Conservation (phyloP, 2,797 vertebrate species). For the Halcyon leucocephala region DNA sequence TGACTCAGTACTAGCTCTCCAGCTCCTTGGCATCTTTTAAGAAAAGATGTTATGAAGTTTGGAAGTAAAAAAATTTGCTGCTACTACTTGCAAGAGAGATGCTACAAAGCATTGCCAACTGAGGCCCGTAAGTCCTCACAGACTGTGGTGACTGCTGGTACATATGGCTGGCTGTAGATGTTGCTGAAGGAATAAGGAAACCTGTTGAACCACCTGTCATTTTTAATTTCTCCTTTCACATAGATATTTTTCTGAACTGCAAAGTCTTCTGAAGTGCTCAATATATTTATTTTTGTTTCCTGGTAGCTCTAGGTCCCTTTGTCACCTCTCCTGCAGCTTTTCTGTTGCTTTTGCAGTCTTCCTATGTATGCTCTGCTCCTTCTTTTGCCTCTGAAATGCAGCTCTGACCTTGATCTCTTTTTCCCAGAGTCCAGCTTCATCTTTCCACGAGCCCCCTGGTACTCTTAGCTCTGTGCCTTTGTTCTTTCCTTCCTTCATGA, state of each 20-base stretch:
- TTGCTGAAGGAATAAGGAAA: background rate
- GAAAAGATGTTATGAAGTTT: background rate
- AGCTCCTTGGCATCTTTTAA: background rate
- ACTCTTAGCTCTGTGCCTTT: background rate
- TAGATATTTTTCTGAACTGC: background rate
- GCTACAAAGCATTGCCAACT: background rate
- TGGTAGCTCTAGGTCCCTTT: background rate
- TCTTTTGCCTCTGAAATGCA: background rate
- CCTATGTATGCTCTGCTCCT: background rate
- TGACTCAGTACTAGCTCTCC: background rate
- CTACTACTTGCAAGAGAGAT: background rate
- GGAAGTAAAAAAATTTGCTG: background rate
- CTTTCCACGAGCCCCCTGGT: background rate
- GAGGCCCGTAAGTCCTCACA: background rate
- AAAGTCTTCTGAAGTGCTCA: background rate
- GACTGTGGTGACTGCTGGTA: background rate
- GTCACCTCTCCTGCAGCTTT: background rate
- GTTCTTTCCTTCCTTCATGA: background rate
- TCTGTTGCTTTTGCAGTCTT: background rate
- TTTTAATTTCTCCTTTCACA: background rate
- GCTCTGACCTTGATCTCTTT: background rate
- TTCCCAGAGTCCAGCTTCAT: background rate
- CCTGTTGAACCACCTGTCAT: background rate
- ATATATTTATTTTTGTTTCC: background rate
- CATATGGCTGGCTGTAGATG: background rate